These are phyloP conservation scores for Thecophora atra DNA, from an alignment of 2,888 invertebrate genomes.

Conservation along the genomic window DNA sequence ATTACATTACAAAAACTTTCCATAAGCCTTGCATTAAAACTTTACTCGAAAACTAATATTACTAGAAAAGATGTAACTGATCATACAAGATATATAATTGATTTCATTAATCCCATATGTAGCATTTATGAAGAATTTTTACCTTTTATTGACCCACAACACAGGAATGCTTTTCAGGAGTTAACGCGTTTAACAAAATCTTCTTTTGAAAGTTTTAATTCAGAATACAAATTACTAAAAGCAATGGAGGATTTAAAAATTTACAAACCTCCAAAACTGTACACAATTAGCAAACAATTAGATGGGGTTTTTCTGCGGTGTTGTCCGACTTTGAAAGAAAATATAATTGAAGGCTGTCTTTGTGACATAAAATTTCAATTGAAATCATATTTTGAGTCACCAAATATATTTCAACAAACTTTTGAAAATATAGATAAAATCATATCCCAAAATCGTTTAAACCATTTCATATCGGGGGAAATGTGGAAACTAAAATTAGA, in stretches of 20 bases:
- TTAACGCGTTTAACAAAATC: constrained; percentile 1
- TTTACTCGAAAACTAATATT: constrained; percentile 35
- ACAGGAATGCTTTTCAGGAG: background rate
- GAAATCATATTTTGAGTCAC: too few species aligned
- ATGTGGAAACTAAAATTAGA: constrained; percentile 11
- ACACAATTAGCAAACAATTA: too few species aligned
- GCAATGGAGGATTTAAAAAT: too few species aligned
- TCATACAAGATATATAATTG: constrained; percentile 12
- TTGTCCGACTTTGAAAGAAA: too few species aligned
- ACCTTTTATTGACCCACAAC: background rate
- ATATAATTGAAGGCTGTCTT: too few species aligned
- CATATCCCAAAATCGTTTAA: too few species aligned
- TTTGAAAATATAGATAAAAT: too few species aligned
- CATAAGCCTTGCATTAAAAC: constrained; percentile 25
- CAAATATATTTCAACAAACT: too few species aligned
- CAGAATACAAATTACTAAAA: constrained; percentile 34
- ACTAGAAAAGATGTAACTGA: constrained; percentile 34
- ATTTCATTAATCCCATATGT: constrained; percentile 27
- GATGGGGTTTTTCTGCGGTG: too few species aligned
- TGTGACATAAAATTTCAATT: too few species aligned
- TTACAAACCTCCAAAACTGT: too few species aligned
- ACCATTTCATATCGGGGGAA: too few species aligned
- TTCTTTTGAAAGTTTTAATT: constrained; percentile 30
- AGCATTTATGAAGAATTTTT: constrained; percentile 3
- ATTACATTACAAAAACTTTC: constrained; percentile 22